phyloP scores from a whole-genome alignment of 92 coral and sea anemone species.

The Siderastrea siderea region DNA sequence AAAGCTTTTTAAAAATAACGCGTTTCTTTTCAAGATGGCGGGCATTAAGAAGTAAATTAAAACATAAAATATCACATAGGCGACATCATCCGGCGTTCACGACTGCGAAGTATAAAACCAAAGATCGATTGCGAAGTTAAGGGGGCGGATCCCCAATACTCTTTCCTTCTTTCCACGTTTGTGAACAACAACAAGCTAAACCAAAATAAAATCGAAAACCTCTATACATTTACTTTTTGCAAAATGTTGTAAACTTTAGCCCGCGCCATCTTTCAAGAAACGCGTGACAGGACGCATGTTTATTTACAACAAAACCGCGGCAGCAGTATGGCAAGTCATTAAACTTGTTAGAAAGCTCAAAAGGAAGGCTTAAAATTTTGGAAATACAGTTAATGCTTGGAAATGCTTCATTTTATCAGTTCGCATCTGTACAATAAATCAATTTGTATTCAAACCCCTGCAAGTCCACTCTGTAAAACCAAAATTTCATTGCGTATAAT shows the following conservation, averaged over 20 bases:
- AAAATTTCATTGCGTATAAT: conserved; percentile 6
- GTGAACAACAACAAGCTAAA: background rate
- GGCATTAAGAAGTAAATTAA: background rate
- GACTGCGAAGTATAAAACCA: background rate
- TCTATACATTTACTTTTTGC: background rate
- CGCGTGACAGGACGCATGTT: background rate
- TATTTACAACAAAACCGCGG: background rate
- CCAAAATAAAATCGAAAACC: background rate
- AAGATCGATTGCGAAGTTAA: background rate
- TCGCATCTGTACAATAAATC: conserved; percentile 25
- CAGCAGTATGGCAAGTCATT: background rate
- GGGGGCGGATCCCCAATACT: background rate
- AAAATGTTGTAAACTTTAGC: too few species aligned
- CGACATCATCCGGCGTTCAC: too few species aligned
- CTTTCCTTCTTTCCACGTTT: background rate
- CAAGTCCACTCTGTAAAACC: conserved; percentile 34
- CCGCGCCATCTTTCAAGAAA: background rate
- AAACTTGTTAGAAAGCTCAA: background rate
- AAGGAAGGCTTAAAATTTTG: background rate
- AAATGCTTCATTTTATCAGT: conserved; percentile 46
- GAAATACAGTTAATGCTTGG: conserved; percentile 2
- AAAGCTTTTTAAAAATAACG: background rate
- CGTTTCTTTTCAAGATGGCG: conserved; percentile 6
- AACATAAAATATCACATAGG: too few species aligned
- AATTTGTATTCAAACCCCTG: background rate